Base-by-base conservation (phyloP, 2,113 vertebrate genomes). In the Parotia lawesii region DNA sequence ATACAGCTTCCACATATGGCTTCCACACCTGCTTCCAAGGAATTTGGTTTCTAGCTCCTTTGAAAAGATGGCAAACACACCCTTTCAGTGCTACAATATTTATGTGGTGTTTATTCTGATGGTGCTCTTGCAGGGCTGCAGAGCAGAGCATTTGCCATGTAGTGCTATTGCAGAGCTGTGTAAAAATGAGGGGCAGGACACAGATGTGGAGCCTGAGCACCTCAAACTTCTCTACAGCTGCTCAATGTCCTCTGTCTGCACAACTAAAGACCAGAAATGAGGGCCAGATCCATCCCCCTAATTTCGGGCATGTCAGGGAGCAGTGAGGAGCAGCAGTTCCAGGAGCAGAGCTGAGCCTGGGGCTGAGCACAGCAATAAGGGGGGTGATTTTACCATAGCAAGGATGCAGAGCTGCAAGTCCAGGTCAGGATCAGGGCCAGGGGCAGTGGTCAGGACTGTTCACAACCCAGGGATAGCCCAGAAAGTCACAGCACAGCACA, bases 1-100 rank as follows among this genome's bases (percentile, higher is more conserved):
- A 25, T 42, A 13, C 1, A 75, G 1, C 18, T 33, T 73, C 40
- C 5, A 24, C 35, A 13, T 0, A 0, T 9, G 40, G 3, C 8
- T 80, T 61, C 28, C 47, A 50, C 15, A 12, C 2, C 20, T 38
- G 27, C 3, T 31, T 56, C 11, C 22, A 50, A 2, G 8, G 28
- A 61, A 45, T 33, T 25, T 21, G 62, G 5, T 38, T 45, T 60
- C 23, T 15, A 70, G 3, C 2, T 62, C 23, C 27, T 64, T 64
- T 44, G 44, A 50, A 74, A 86, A 83, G n/a, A 37, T 8, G 7
- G 15, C 21, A 27, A 47, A 56, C 25, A 44, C 1, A 25, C 73
- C 3, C 11, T 51, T 83, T 45, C 35, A 10, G 29, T 10, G 27
- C 6, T 15, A 10, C 27, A 70, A 1, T 61, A 62, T 54, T 58